Evolutionary conservation across 2,888 invertebrate genomes (phyloP).

Genomic region (Gymnosoma rotundatum): DNA sequence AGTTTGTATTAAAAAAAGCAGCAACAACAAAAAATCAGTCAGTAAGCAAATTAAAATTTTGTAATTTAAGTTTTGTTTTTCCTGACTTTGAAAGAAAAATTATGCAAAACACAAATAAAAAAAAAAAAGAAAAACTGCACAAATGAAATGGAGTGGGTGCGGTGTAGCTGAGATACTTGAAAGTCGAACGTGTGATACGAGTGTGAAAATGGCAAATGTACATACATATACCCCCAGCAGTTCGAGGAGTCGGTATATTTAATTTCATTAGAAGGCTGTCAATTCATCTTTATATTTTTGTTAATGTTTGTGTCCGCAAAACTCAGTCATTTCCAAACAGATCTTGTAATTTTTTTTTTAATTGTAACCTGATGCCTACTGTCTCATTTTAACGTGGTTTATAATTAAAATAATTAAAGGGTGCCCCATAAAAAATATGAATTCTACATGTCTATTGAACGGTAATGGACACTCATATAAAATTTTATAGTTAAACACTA

Average conservation of each 20-base stretch:
- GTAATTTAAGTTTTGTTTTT: conserved; percentile 36
- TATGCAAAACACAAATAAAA: conserved; percentile 10
- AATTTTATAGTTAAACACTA: no score
- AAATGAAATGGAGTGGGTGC: conserved; percentile 49
- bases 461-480: no score
- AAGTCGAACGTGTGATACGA: not conserved
- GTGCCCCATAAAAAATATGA: no score
- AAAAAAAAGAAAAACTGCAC: conserved; percentile 16
- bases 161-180: conserved; percentile 47
- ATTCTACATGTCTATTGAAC: no score
- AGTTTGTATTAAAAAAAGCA: not conserved
- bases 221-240: conserved; percentile 8
- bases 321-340: not conserved
- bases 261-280: no score
- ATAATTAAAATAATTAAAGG: no score
- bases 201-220: not conserved
- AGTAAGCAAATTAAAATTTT: conserved; percentile 50
- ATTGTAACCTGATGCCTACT: no score
- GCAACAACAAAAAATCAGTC: conserved; percentile 19
- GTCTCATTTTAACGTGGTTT: no score
- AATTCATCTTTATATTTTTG: no score
- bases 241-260: not conserved
- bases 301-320: no score
- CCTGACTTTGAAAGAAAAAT: conserved; percentile 28
- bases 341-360: no score